A percentile compares a stretch with the other conserved stretches of the same genome.
These are phyloP conservation scores for Coenobita brevimanus DNA, from an alignment of 1,140 invertebrate species.

Conservation along the genomic window DNA sequence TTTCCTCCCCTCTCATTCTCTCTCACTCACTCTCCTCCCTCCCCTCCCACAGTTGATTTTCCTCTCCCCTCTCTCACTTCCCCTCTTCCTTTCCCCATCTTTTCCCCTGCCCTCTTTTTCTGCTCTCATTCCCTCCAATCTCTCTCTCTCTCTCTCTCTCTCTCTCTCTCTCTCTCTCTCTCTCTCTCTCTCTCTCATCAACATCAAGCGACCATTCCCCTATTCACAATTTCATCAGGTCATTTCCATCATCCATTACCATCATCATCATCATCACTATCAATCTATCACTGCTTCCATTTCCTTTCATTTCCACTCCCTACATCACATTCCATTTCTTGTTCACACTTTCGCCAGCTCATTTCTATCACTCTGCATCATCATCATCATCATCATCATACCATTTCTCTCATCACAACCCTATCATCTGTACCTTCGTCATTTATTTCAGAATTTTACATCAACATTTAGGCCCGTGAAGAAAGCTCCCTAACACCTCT, in stretches of 20 bases:
- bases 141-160: not conserved
- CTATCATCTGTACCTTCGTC: too few species aligned
- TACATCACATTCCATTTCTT: not conserved
- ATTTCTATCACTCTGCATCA: not conserved
- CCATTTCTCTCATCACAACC: too few species aligned
- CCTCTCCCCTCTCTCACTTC: not conserved
- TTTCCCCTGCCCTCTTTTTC: not conserved
- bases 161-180: constrained; percentile 11
- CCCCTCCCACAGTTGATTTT: not conserved
- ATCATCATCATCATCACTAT: not conserved
- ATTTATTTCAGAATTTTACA: too few species aligned
- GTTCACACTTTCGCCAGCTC: not conserved
- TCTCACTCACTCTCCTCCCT: not conserved
- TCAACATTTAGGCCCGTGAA: too few species aligned
- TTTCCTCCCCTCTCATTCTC: not conserved
- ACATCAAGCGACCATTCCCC: not conserved
- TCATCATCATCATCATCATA: not conserved
- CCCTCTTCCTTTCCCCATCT: not conserved
- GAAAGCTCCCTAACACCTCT: too few species aligned
- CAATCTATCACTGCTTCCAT: not conserved
- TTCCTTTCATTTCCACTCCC: not conserved
- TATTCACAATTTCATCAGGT: not conserved
- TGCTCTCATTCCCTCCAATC: not conserved
- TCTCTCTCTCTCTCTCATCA: constrained; percentile 21
- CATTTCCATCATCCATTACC: not conserved